Base-by-base conservation (phyloP, 2,888 invertebrate genomes). In the Ormyrus thymus region DNA sequence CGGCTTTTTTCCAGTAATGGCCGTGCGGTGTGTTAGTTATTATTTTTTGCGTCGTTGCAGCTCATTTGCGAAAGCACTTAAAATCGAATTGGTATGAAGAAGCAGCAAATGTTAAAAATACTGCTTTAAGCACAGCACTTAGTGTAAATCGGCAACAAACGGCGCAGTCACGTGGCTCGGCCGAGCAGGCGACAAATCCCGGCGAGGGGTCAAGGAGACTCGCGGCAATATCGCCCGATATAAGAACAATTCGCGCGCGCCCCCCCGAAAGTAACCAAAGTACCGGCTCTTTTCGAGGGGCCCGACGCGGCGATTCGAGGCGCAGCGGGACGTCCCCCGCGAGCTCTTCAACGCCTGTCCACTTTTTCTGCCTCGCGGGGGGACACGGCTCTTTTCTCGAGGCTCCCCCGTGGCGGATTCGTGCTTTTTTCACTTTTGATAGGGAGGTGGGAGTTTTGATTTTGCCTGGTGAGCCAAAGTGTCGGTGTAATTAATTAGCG, bases 281-380 rank as follows among this genome's bases (percentile, higher is more conserved):
- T 80, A 81, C 80, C 83, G 82, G 79, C 79, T 83, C 79, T 75
- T 76, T 66, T 75, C 79, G 56, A 82, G 81, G 80, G 81, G 81
- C 64, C 13, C 43, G 83, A n/a, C 78, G 79, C 29, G 3, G 29
- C 29, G 29, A 3, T 29, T 29, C 29, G 29, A 29, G 82, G 80
- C 81, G 45, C 84, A 85, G 84, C 84, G 80, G 85, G 85, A 82
- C 64, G 85, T 85, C 85, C 85, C 85, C 84, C 80, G 79, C 79
- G 81, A 45, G 45, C 62, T 76, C 76, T 65, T 80, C 70, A 59
- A 50, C 10, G 69, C 70, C 56, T 75, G 69, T 77, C 82, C 75
- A 76, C 75, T 56, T 77, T 74, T 43, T 59, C 66, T 71, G 56
- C 65, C 53, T 71, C 55, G 29, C 29, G 29, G 29, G 29, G 29